Evolutionary conservation across 2,113 vertebrate species (phyloP), one percentile per base, ranked within the genome.

Genomic region (Megaceryle torquata): DNA sequence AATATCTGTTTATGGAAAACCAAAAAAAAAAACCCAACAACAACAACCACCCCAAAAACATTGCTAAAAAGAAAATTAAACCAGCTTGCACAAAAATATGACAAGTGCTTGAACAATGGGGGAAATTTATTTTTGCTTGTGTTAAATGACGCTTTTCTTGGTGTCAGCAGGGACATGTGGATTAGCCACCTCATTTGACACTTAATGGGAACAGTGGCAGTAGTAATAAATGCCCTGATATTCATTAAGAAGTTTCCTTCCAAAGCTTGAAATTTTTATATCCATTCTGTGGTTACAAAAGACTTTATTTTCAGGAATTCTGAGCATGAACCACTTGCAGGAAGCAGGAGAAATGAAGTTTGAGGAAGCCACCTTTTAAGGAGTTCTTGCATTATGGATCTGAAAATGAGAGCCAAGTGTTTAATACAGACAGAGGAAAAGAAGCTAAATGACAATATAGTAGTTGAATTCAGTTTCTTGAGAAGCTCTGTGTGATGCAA

Each of bases 171-270:
- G 16, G 26, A 77, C 14, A n/a, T 3, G 17, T 60, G 43, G 35
- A 78, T 74, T 71, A 86, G 56, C 33, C 20, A 88, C 35, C n/a
- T 70, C 59, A 53, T 89, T 70, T 82, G 61, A 79, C 50, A 79
- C 61, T 61, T 35, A 65, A 57, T 54, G 11, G 15, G 28, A 89
- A 77, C 20, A 81, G 43, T 48, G 60, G 68, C 39, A 60, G n/a
- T 51, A 46, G 25, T 81, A n/a, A 59, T 60, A 86, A 93, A 89
- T 63, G 25, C 20, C 20, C 19, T 64, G 48, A 44, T 69, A 70
- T 59, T 77, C 54, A 56, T 37, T 67, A 91, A 80, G 22, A 86
- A 67, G 14, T 11, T 72, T 24, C 53, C 33, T 86, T 74, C 44
- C 15, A 61, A 80, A 85, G 31, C 10, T 15, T 39, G 20, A 44